Evolutionary conservation across 2,797 vertebrate genomes (phyloP), one percentile per base, ranked within the genome.

Genomic region (Urocyon cinereoargenteus): DNA sequence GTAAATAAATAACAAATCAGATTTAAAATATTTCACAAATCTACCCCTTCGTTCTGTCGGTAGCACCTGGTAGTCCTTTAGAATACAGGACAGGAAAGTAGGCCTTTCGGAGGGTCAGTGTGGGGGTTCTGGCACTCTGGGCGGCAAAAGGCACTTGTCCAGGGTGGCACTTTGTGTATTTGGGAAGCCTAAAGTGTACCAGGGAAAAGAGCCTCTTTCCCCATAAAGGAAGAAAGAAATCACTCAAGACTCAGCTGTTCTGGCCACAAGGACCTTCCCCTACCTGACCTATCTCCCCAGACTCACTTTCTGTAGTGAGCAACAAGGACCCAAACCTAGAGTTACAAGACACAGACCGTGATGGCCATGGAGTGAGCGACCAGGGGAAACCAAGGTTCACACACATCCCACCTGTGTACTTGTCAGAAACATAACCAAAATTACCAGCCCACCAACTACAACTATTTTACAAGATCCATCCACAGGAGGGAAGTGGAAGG

Each of bases 361-460:
- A n/a, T n/a, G n/a, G n/a, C n/a, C n/a, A n/a, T n/a, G n/a, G n/a
- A n/a, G n/a, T n/a, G n/a, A n/a, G n/a, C n/a, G n/a, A n/a, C n/a
- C n/a, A n/a, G n/a, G 66, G 89, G 45, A 70, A 57, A 19, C 10
- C 0, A 24, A 90, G 21, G 51, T 28, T 77, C 36, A 51, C n/a
- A 49, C 36, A 94, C 15, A 73, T 10, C 21, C 15, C 22, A 36
- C 9, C 26, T 26, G 8, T 24, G 1, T 51, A 79, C 81, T 75
- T 91, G 84, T 93, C 82, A 90, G 81, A 97, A 87, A 57, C 68
- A 90, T n/a, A n/a, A n/a, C n/a, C n/a, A n/a, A n/a, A n/a, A n/a
- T n/a, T n/a, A n/a, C n/a, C n/a, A n/a, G n/a, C n/a, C n/a, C n/a
- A n/a, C n/a, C n/a, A n/a, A n/a, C n/a, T n/a, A n/a, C n/a, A n/a